Evolutionary conservation across 64 coral and sea anemone genomes (phyloP).

Genomic region (Actinia equina): DNA sequence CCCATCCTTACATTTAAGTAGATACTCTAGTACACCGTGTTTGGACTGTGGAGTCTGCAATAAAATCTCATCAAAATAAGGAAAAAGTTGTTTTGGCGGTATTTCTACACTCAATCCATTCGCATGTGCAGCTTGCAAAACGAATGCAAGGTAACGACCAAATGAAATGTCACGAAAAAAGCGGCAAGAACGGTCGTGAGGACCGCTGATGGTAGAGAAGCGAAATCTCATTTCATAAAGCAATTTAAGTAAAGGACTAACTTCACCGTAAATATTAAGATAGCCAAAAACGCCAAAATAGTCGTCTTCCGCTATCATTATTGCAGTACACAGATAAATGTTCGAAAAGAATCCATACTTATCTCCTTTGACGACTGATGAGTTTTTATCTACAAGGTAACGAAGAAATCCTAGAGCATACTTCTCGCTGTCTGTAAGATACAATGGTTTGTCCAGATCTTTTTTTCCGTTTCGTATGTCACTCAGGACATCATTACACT

Average conservation of each 20-base stretch:
- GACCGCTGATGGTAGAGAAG: no score
- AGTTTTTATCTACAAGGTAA: accelerated
- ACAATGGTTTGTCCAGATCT: neutral
- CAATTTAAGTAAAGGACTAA: no score
- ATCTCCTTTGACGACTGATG: neutral
- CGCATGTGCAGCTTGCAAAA: neutral
- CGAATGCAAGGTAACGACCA: neutral
- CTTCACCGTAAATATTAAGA: no score
- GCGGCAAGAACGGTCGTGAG: no score
- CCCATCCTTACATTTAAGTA: neutral
- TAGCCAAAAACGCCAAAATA: no score
- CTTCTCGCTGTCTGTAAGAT: neutral
- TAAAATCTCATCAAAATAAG: neutral
- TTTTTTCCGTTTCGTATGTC: neutral
- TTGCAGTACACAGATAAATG: neutral
- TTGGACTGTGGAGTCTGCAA: neutral
- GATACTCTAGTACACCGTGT: no score
- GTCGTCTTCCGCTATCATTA: no score
- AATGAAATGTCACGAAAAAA: neutral
- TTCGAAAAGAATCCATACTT: neutral
- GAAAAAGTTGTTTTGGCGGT: neutral
- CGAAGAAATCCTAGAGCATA: neutral
- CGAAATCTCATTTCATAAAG: no score
- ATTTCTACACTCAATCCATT: neutral
- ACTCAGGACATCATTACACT: constrained; percentile 20